Base-by-base conservation (phyloP, 2,888 invertebrate genomes). In the Limnephilus marmoratus region DNA sequence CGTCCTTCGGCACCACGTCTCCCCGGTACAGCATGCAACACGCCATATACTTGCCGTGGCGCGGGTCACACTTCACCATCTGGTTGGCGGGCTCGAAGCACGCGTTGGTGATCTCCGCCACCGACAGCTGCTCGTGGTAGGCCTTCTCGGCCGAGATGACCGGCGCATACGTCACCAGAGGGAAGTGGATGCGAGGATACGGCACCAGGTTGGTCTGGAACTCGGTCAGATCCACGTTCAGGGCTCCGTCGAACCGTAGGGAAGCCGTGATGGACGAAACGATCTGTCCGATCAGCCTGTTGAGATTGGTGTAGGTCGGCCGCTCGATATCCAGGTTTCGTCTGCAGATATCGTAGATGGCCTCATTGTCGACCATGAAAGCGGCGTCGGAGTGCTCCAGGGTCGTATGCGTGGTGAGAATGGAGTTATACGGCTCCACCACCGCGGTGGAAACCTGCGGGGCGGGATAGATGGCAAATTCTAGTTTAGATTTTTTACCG, bases 61-160 rank as follows among this genome's bases (percentile, higher is more conserved):
- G 97, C 0, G 98, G 99, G 95, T 99, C 98, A 95, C 99, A 99
- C 95, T 98, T 98, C 81, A 98, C 98, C 98, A 99, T 99, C 97
- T 99, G 99, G 96, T 99, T 99, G 94, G 98, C 98, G 80, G 99
- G 99, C 95, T 99, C 99, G 96, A 99, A 99, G 96, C 99, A 99
- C 37, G 98, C 98, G 95, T 98, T 98, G 95, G 99, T 99, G 95
- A 99, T 99, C 95, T 99, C 99, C 82, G 98, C 97, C 91, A 98
- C 99, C 1, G 98, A 98, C 94, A 98, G 96, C 95, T 98, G 98
- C 95, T 99, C 99, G 95, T 99, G 99, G 96, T 98, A 98, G 24
- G 99, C 99, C 96, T 99, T 99, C 96, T 99, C 99, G 92, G 99
- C 98, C 0, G 98, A 98, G 95, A 99, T 98, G 94, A 99, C 98